These are phyloP conservation scores for Rhynchotus rufescens DNA, from an alignment of 2,797 vertebrate species.

Conservation along the genomic window DNA sequence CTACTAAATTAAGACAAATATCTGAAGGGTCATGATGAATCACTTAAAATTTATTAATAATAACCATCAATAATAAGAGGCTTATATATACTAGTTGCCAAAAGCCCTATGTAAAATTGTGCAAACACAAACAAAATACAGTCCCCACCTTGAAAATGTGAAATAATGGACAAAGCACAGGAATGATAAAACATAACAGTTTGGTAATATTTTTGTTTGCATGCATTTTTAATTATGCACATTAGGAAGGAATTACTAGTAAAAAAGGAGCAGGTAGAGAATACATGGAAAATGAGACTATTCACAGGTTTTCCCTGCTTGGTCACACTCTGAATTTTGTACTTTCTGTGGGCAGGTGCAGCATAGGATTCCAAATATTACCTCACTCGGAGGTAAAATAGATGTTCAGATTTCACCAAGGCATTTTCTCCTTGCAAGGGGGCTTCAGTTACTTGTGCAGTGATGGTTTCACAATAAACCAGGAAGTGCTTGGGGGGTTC, in stretches of 20 bases:
- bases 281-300: background rate
- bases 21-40: background rate
- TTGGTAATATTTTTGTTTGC: background rate
- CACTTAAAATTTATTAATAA: background rate
- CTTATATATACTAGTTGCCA: background rate
- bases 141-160: background rate
- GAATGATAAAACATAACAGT: background rate
- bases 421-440: background rate
- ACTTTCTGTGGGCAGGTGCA: background rate
- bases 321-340: background rate
- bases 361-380: background rate
- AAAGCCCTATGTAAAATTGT: background rate
- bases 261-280: background rate
- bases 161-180: background rate
- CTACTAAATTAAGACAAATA: background rate
- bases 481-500: background rate
- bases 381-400: background rate
- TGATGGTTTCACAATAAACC: background rate
- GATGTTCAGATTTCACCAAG: background rate
- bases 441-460: background rate
- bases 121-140: background rate
- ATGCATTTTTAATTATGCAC: background rate
- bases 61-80: background rate
- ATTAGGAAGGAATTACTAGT: background rate
- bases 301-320: background rate